Base-by-base conservation (phyloP, 2,797 vertebrate genomes). In the Dendrocincla fuliginosa region DNA sequence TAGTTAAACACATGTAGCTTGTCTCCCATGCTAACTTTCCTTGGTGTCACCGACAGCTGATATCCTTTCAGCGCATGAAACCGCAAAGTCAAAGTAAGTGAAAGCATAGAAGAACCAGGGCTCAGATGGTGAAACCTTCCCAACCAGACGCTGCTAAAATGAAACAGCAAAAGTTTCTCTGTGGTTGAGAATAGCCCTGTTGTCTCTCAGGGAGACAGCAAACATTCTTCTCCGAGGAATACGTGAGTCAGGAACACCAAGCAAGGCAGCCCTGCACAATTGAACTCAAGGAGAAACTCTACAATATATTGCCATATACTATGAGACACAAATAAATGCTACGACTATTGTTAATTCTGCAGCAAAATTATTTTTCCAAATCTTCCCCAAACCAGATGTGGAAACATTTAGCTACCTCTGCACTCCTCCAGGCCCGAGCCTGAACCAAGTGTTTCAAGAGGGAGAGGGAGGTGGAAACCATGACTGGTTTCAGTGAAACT, bases 381-480 rank as follows among this genome's bases (percentile, higher is more conserved):
- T 81, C 32, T 30, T 96, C 90, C 80, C 83, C 77, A 95, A 95
- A 95, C 69, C 97, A 98, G 96, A 97, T 97, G 97, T 97, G 95
- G 95, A 97, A 98, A 97, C 96, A 90, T 93, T 97, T 93, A 96
- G 94, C 94, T 96, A 95, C 93, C 96, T 94, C 95, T 79, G 50
- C 67, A 19, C 16, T 88, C 37, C 75, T 83, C n/a, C 76, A 37
- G 65, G 50, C 91, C 86, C 1, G 7, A 68, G 70, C n/a, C 44
- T 39, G 42, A 75, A 87, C 76, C 84, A 86, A 94, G 93, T 49
- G 47, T 93, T 92, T 93, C 11, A 83, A 93, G 94, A 96, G 87
- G 74, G 77, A 85, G 87, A 52, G 76, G 63, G 78, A 85, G 80
- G 69, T 82, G 79, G 80, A 92, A 96, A 85, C 83, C 24, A 2